Base-by-base conservation (phyloP, 2,113 vertebrate genomes). In the Malurus melanocephalus region DNA sequence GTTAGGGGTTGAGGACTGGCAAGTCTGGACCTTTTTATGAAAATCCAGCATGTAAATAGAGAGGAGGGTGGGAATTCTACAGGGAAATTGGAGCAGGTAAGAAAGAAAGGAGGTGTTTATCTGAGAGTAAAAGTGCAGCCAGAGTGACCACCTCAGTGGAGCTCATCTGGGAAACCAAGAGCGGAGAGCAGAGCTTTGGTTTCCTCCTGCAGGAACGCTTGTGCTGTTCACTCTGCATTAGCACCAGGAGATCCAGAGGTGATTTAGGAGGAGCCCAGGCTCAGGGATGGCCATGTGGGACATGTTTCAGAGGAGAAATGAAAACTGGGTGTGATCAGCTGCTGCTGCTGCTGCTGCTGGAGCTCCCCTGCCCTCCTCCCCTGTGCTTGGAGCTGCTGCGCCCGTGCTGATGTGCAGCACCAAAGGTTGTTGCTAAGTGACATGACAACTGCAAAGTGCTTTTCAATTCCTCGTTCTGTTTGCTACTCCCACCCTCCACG, bases 401-500 rank as follows among this genome's bases (percentile, higher is more conserved):
- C 43, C 78, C 4, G 0, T 66, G 76, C 8, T 66, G 81, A 79
- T 73, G 90, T 60, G 77, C 86, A 85, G 40, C 20, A 73, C 87
- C 59, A 92, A 57, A 74, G 59, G 56, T 82, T 87, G 80, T 88
- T 92, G 92, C 94, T 93, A 85, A 91, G 93, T 91, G 89, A 93
- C 80, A 89, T 87, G 89, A 94, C 61, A 83, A 93, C 93, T 87
- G 79, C 83, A 94, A 96, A 92, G 67, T 33, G 49, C 90, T 93
- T 85, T 88, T 93, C 89, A 78, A 80, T 89, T 72, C 94, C 61
- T 85, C 77, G 73, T 67, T 86, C 85, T 92, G 88, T 87, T 93
- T 94, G 91, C 88, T 87, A 65, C 94, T 93, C 91, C 93, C 94
- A 95, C 92, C 75, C 93, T 96, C 81, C 73, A 38, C 71, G 35